A percentile compares a stretch with the other conserved stretches of the same genome.
Conservation (phyloP, 2,797 vertebrate genomes). For the Petrocephalus schoutedeni region DNA sequence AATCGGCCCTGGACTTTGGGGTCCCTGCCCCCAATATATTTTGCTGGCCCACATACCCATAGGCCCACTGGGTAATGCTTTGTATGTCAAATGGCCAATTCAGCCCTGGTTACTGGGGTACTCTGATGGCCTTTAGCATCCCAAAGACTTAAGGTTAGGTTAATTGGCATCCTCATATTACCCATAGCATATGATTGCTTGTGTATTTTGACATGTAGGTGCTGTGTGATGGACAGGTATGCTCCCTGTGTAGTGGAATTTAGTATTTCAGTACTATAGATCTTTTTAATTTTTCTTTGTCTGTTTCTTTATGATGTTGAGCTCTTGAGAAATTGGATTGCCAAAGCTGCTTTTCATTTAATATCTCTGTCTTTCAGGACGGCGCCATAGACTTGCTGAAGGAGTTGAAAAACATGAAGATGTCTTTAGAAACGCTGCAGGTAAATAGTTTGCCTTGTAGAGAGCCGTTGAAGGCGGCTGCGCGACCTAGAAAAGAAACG, state of each 20-base stretch:
- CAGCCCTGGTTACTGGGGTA: neutral
- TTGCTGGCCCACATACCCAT: neutral
- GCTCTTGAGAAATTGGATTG: neutral
- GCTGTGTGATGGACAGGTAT: neutral
- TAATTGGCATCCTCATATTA: neutral
- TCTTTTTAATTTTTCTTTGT: neutral
- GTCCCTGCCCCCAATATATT: neutral
- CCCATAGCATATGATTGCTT: neutral
- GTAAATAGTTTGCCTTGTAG: slow-evolving; percentile 49
- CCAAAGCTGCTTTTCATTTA: neutral
- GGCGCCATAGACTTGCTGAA: slow-evolving; percentile 85
- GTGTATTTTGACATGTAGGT: neutral
- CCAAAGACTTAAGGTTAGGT: neutral
- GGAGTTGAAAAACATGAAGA: slow-evolving; percentile 81
- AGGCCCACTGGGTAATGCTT: neutral
- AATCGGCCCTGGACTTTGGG: neutral
- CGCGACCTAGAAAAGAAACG: neutral
- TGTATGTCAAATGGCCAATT: neutral
- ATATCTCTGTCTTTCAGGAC: slow-evolving; percentile 60
- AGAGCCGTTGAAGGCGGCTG: neutral
- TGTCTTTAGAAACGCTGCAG: slow-evolving; percentile 89
- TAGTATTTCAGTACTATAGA: neutral
- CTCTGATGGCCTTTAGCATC: neutral
- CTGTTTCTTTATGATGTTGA: neutral
- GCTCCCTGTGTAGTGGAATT: neutral